A percentile compares a stretch with the other conserved stretches of the same genome.
Evolutionary conservation across 1,140 invertebrate genomes (phyloP).

Genomic region (Brachionus koreanus): DNA sequence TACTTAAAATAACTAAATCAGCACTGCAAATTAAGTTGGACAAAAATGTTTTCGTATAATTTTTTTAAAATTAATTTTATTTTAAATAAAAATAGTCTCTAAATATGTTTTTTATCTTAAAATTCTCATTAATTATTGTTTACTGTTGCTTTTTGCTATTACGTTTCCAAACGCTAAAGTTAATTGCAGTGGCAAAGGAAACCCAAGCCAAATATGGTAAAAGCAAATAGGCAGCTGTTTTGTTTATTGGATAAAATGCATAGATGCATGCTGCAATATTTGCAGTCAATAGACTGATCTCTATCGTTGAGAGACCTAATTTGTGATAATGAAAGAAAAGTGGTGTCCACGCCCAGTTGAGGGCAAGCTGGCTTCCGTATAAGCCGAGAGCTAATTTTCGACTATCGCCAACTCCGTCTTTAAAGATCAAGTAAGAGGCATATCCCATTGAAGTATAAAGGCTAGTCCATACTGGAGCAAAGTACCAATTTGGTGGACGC

Average conservation of each 20-base stretch:
- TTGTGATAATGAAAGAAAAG: slow-evolving; percentile 74
- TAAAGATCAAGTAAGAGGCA: slow-evolving; percentile 72
- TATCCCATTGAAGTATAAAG: slow-evolving; percentile 78
- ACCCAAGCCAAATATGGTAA: slow-evolving; percentile 75
- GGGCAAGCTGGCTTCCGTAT: slow-evolving; percentile 70
- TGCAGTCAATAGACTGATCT: slow-evolving; percentile 66
- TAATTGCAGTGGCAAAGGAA: slow-evolving; percentile 67
- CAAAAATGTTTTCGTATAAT: neutral
- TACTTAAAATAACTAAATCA: neutral
- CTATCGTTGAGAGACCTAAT: slow-evolving; percentile 69
- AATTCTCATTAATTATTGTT: neutral
- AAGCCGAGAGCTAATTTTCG: slow-evolving; percentile 62
- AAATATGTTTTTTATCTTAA: neutral
- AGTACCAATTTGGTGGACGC: slow-evolving; percentile 75
- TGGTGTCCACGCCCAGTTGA: slow-evolving; percentile 82
- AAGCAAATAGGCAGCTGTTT: slow-evolving; percentile 68
- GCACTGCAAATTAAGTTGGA: neutral
- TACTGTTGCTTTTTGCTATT: slow-evolving; percentile 49
- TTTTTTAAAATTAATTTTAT: neutral
- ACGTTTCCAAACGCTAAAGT: slow-evolving; percentile 67
- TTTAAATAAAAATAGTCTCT: neutral
- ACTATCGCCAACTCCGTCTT: neutral
- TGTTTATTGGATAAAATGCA: slow-evolving; percentile 68
- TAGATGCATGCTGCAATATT: slow-evolving; percentile 65
- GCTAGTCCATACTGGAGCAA: slow-evolving; percentile 74